Percentiles rank a stretch among this genome's conserved stretches.
Conservation (phyloP, 2,113 vertebrate species). For the Oncorhynchus tshawytscha region DNA sequence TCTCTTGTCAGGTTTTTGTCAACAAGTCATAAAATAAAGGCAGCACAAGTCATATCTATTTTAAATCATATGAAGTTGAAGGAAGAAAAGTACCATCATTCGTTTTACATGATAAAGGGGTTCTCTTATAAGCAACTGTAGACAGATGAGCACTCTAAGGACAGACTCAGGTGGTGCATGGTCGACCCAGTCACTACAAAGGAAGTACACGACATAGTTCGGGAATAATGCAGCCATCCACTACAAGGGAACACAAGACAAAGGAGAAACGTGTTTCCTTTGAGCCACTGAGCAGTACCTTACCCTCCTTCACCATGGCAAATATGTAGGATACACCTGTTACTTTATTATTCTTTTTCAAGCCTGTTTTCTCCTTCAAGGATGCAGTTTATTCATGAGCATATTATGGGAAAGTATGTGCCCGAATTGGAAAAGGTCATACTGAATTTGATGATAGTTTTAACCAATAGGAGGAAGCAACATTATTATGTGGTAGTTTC, state of each 20-base stretch:
- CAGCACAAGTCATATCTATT: not conserved
- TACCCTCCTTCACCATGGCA: constrained; percentile 28
- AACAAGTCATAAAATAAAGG: not conserved
- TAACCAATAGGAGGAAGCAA: constrained; percentile 28
- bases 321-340: not conserved
- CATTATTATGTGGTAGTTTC: constrained; percentile 37
- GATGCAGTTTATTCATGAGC: constrained; percentile 12
- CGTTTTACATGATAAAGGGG: constrained; percentile 77
- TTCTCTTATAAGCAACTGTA: constrained; percentile 85
- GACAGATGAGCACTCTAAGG: constrained; percentile 81
- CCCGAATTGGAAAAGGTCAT: constrained; percentile 34
- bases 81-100: not conserved
- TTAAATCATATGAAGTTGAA: too few relatives aligned
- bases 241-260: not conserved
- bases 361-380: not conserved
- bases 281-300: constrained; percentile 3
- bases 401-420: not conserved
- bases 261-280: not conserved
- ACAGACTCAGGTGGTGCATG: constrained; percentile 73
- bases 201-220: not conserved
- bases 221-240: not conserved
- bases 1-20: not conserved
- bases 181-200: constrained; percentile 80
- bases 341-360: not conserved
- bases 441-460: not conserved